phyloP scores from a whole-genome alignment of 2,888 invertebrate species.

The Netelia fuscicornis region DNA sequence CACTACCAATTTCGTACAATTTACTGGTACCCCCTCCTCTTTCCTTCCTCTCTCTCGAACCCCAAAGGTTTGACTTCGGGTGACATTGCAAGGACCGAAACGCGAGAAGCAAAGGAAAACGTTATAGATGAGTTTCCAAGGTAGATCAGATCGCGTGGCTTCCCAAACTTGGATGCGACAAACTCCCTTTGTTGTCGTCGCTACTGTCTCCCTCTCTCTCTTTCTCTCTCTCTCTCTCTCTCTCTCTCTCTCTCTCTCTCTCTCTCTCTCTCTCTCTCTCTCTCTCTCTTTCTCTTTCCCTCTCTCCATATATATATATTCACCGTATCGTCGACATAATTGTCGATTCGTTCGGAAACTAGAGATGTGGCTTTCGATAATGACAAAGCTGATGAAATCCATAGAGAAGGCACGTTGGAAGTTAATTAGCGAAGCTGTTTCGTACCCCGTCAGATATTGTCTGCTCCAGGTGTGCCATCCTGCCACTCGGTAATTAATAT shows the following conservation, averaged over 20 bases:
- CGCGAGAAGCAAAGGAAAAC: slow-evolving; percentile 9
- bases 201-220: background rate
- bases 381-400: background rate
- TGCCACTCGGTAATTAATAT: no score
- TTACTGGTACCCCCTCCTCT: slow-evolving; percentile 52
- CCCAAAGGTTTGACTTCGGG: slow-evolving; percentile 13
- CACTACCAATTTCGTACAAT: slow-evolving; percentile 62
- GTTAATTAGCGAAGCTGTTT: background rate
- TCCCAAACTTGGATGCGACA: slow-evolving; percentile 48
- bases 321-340: background rate
- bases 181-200: slow-evolving; percentile 51
- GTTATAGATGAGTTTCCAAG: slow-evolving; percentile 42
- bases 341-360: background rate
- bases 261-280: no score
- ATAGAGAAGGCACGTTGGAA: background rate
- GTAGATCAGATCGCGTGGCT: slow-evolving; percentile 45
- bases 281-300: no score
- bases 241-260: no score
- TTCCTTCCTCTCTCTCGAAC: background rate
- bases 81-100: slow-evolving; percentile 31
- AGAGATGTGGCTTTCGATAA: background rate
- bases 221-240: no score
- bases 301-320: no score
- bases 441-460: no score
- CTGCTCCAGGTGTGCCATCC: no score